Base-by-base conservation (phyloP, 2,888 invertebrate species). In the Polydesmus complanatus region DNA sequence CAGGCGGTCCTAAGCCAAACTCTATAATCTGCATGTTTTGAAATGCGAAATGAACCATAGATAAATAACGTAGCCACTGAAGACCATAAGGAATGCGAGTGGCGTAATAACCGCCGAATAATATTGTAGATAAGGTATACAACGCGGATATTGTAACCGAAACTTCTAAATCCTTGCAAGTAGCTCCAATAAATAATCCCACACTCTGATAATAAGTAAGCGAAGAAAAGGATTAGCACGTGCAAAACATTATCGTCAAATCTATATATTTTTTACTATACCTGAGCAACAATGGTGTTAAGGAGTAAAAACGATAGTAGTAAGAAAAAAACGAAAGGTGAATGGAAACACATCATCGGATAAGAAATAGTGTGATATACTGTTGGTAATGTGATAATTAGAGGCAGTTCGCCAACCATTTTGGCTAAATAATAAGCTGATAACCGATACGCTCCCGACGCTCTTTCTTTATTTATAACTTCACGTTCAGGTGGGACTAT, bases 371-470 rank as follows among this genome's bases (percentile, higher is more conserved):
- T 75, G 72, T 85, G 83, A 76, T 85, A 86, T 69, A 85, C 80
- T 52, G 85, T 82, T 62, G 87, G 87, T 69, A 86, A 75, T 49
- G 85, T 82, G 68, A 87, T 79, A 52, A 84, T 83, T 66, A 87
- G 73, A 8, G 87, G 87, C 68, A 86, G 72, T 73, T 88, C 88
- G 62, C 86, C 86, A 64, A 84, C 80, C 84, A 86, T 86, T 75
- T 88, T 87, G 63, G 88, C 86, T 70, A 86, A 73, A 74, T 86
- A 88, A 71, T 87, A 88, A 48, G 88, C 85, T 8, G 86, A 86
- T 58, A 88, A 75, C 60, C 87, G 78, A 71, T 88, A 88, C 47
- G 86, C 83, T 55, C 88, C 88, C 18, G 85, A 83, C 66, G 83
- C 78, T 62, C 88, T 78, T 72, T 88, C 88, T 72, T 87, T 88